Evolutionary conservation across 2,113 vertebrate species (phyloP).

Genomic region (Mesembrinibis cayennensis): DNA sequence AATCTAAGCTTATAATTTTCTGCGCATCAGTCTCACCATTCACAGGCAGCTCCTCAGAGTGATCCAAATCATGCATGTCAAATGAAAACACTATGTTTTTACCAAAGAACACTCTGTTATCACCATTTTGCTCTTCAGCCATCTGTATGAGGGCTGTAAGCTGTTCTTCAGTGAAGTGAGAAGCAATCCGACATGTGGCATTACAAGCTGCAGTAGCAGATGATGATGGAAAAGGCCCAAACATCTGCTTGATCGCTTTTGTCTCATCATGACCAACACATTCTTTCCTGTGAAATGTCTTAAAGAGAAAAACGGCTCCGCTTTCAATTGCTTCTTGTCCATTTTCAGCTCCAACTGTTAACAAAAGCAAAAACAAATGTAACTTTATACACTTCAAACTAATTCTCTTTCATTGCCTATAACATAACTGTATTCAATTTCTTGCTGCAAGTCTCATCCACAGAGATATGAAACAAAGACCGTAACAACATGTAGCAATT

Average conservation of each 20-base stretch:
- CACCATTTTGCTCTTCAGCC: slow-evolving; percentile 65
- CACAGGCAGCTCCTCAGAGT: slow-evolving; percentile 80
- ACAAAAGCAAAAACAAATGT: slow-evolving; percentile 53
- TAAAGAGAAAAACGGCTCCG: slow-evolving; percentile 91
- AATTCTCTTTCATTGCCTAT: not conserved
- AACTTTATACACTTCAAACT: not conserved
- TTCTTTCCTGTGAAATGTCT: slow-evolving; percentile 87
- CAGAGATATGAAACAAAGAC: not conserved
- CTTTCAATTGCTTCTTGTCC: slow-evolving; percentile 89
- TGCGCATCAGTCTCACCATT: slow-evolving; percentile 60
- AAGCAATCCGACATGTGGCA: slow-evolving; percentile 79
- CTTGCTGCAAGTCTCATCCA: not conserved
- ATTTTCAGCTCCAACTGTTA: slow-evolving; percentile 88
- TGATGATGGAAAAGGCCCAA: slow-evolving; percentile 91
- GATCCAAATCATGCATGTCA: slow-evolving; percentile 88
- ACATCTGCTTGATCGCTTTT: slow-evolving; percentile 91
- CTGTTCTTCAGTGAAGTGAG: slow-evolving; percentile 76
- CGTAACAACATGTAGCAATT: not conserved
- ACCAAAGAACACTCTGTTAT: slow-evolving; percentile 77
- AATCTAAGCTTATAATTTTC: slow-evolving; percentile 82
- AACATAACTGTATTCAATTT: not conserved
- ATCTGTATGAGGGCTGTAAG: slow-evolving; percentile 80
- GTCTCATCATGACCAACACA: slow-evolving; percentile 88
- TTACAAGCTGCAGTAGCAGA: slow-evolving; percentile 84
- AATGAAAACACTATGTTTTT: slow-evolving; percentile 90